Conservation (phyloP, 2,888 invertebrate species). For the Lysandra bellargus region DNA sequence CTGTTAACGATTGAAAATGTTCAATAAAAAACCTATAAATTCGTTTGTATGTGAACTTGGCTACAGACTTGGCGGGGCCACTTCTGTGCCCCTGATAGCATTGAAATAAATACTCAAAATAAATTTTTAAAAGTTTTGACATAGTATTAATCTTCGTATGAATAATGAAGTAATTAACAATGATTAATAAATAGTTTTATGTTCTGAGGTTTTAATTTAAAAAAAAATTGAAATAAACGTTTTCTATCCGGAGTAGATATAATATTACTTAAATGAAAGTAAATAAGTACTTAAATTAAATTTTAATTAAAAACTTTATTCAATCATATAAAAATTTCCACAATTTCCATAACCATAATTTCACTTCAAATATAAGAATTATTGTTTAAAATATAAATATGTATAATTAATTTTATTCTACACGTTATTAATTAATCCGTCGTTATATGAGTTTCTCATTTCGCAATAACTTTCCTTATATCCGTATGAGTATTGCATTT, state of each 20-base stretch:
- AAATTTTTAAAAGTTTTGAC: not conserved
- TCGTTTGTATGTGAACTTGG: too few relatives aligned
- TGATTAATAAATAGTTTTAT: too few relatives aligned
- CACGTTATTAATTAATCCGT: slow-evolving; percentile 61
- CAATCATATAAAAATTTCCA: not conserved
- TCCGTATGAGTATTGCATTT: slow-evolving; percentile 65
- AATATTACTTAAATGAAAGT: too few relatives aligned
- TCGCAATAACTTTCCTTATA: slow-evolving; percentile 71
- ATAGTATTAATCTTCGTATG: not conserved
- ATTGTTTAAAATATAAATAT: not conserved
- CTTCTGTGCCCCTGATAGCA: too few relatives aligned
- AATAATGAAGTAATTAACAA: not conserved
- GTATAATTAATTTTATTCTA: slow-evolving; percentile 32
- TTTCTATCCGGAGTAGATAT: too few relatives aligned
- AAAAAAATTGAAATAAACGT: too few relatives aligned
- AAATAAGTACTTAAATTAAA: not conserved
- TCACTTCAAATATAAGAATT: not conserved
- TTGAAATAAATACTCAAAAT: too few relatives aligned
- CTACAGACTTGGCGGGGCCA: too few relatives aligned
- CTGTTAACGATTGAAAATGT: too few relatives aligned
- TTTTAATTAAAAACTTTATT: slow-evolving; percentile 10
- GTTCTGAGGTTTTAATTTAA: too few relatives aligned
- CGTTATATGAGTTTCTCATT: slow-evolving; percentile 60
- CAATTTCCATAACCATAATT: not conserved
- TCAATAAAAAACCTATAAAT: too few relatives aligned